A percentile compares a stretch with the other conserved stretches of the same genome.
Conservation (phyloP, 2,113 vertebrate genomes). For the Elgaria multicarinata region DNA sequence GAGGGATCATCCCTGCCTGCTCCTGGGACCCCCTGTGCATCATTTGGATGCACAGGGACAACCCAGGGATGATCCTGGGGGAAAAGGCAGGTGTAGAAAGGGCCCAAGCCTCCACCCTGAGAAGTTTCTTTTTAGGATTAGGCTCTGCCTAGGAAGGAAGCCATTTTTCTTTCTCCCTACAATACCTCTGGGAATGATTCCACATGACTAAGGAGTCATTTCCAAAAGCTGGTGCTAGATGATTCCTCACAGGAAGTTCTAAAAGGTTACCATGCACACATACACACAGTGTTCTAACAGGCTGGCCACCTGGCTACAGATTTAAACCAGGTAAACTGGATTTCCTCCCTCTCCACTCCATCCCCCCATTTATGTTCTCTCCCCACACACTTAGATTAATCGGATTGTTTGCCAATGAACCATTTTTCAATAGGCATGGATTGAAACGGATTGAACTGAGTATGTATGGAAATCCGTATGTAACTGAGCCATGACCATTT, state of each 20-base stretch:
- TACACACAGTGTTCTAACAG: background rate
- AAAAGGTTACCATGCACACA: background rate
- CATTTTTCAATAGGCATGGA: background rate
- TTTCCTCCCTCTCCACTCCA: background rate
- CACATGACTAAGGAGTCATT: background rate
- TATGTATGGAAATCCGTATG: background rate
- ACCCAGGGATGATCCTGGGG: no score
- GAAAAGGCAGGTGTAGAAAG: no score
- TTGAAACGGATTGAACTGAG: background rate
- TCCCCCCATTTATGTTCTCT: background rate
- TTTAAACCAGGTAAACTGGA: background rate
- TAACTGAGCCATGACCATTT: background rate
- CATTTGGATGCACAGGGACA: no score
- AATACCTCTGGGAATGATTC: no score
- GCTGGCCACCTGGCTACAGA: no score
- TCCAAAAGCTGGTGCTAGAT: background rate
- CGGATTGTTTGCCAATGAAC: background rate
- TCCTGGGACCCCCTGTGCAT: no score
- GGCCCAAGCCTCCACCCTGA: background rate
- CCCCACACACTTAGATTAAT: background rate
- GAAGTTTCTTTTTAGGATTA: background rate
- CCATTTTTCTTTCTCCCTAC: background rate
- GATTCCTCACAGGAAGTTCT: background rate
- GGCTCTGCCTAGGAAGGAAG: background rate
- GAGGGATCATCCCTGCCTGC: no score